phyloP scores from a whole-genome alignment of 2,113 vertebrate genomes.

The Cynoglossus semilaevis region DNA sequence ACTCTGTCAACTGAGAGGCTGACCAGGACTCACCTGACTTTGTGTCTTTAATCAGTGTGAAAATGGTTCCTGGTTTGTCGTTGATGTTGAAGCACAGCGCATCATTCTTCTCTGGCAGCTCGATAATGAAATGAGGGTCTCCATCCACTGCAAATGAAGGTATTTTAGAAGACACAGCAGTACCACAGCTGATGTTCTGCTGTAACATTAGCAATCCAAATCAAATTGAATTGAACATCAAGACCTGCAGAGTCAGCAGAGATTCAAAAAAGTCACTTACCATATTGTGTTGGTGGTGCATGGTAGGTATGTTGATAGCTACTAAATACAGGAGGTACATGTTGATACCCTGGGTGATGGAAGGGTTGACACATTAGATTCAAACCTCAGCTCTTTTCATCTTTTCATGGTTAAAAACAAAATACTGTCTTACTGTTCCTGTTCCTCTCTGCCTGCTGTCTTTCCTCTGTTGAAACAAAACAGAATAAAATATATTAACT shows the following conservation, averaged over 20 bases:
- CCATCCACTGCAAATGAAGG: constrained; percentile 83
- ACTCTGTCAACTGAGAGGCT: not conserved
- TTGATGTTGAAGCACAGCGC: constrained; percentile 94
- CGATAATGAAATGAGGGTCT: constrained; percentile 94
- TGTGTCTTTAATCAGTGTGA: constrained; percentile 85
- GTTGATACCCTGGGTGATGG: not conserved
- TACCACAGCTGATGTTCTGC: too few species aligned
- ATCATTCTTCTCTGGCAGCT: constrained; percentile 80
- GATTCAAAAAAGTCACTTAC: constrained; percentile 25
- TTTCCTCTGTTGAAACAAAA: constrained; percentile 54
- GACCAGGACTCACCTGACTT: constrained; percentile 75
- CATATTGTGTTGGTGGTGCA: constrained; percentile 28
- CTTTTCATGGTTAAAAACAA: not conserved
- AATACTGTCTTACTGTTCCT: constrained; percentile 14
- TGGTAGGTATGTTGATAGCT: not conserved
- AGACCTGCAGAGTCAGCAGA: too few species aligned
- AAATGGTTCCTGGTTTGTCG: constrained; percentile 83
- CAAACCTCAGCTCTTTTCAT: not conserved
- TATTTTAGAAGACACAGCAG: not conserved
- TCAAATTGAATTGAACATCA: too few species aligned
- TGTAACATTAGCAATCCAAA: too few species aligned
- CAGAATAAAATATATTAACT: not conserved
- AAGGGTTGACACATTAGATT: not conserved
- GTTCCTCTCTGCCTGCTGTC: constrained; percentile 38
- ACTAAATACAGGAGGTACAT: not conserved